Evolutionary conservation across 2,888 invertebrate genomes (phyloP).

Genomic region (Salticus scenicus): DNA sequence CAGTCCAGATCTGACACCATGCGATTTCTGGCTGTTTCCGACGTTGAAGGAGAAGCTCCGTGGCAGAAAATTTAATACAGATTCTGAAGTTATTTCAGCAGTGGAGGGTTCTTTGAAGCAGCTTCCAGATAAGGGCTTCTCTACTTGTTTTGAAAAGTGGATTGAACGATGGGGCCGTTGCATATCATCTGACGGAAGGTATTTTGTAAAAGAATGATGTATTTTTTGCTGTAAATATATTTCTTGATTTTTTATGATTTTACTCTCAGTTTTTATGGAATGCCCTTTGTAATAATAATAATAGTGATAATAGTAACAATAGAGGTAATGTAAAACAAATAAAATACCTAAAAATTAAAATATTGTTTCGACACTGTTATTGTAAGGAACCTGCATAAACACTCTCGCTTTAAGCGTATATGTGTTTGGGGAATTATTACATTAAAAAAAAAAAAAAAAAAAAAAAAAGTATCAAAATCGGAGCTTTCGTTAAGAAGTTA

Average conservation of each 20-base stretch:
- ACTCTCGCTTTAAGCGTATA: too few relatives aligned
- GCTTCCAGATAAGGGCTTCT: background rate
- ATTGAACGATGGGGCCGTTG: slow-evolving; percentile 4
- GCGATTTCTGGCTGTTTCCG: slow-evolving; percentile 7
- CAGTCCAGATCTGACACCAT: background rate
- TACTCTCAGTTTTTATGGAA: slow-evolving; percentile 19
- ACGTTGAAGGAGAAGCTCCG: slow-evolving; percentile 15
- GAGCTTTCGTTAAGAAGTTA: too few relatives aligned
- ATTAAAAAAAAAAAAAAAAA: too few relatives aligned
- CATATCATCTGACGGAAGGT: slow-evolving; percentile 15
- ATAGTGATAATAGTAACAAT: too few relatives aligned
- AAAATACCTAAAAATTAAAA: too few relatives aligned
- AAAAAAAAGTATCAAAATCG: too few relatives aligned
- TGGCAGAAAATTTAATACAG: slow-evolving; percentile 10
- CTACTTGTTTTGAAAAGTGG: slow-evolving; percentile 17
- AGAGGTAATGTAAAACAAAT: too few relatives aligned
- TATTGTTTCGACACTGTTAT: too few relatives aligned
- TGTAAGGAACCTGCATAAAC: too few relatives aligned
- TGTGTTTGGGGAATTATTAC: too few relatives aligned
- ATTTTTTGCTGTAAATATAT: background rate
- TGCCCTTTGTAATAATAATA: background rate
- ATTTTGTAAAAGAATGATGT: slow-evolving; percentile 19
- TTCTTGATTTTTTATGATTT: slow-evolving; percentile 28
- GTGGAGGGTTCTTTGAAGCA: slow-evolving; percentile 6
- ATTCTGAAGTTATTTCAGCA: slow-evolving; percentile 15